A percentile compares a stretch with the other conserved stretches of the same genome.
Evolutionary conservation across 53 echinoderm and acorn worm genomes (phyloP).

Genomic region (Echinarachnius parma): DNA sequence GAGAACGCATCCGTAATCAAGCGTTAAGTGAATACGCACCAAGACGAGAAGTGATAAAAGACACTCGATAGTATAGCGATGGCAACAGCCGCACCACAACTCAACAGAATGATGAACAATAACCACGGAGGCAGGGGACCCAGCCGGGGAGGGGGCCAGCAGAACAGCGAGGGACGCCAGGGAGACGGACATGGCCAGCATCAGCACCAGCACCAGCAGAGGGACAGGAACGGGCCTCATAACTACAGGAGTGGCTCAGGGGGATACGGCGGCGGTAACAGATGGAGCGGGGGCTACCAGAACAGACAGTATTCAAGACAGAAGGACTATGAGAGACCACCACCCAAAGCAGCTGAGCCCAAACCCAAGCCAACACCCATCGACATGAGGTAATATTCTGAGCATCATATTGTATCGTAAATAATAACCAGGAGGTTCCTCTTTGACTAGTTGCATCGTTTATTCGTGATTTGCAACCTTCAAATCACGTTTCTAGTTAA

Average conservation of each 20-base stretch:
- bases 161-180: constrained; percentile 26
- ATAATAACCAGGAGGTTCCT: too few relatives aligned
- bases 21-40: too few relatives aligned
- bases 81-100: constrained; percentile 77
- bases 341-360: constrained; percentile 22
- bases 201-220: too few relatives aligned
- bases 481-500: too few relatives aligned
- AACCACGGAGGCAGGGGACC: constrained; percentile 56
- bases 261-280: constrained; percentile 12
- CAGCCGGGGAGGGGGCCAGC: constrained; percentile 47
- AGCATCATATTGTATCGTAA: too few relatives aligned
- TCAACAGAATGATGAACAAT: constrained; percentile 61
- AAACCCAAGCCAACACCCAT: constrained; percentile 22
- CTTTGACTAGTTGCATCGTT: too few relatives aligned
- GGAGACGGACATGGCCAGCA: constrained; percentile 24
- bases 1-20: too few relatives aligned
- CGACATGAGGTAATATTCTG: constrained; percentile 46
- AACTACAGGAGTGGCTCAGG: constrained; percentile 15
- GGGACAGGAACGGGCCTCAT: constrained; percentile 27
- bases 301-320: constrained; percentile 33
- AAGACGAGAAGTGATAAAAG: constrained; percentile 12
- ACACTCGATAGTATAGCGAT: constrained; percentile 53
- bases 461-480: too few relatives aligned
- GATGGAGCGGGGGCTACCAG: constrained; percentile 9
- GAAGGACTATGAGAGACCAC: constrained; percentile 25